Conservation (phyloP, 2,113 vertebrate species). For the Eretmochelys imbricata region DNA sequence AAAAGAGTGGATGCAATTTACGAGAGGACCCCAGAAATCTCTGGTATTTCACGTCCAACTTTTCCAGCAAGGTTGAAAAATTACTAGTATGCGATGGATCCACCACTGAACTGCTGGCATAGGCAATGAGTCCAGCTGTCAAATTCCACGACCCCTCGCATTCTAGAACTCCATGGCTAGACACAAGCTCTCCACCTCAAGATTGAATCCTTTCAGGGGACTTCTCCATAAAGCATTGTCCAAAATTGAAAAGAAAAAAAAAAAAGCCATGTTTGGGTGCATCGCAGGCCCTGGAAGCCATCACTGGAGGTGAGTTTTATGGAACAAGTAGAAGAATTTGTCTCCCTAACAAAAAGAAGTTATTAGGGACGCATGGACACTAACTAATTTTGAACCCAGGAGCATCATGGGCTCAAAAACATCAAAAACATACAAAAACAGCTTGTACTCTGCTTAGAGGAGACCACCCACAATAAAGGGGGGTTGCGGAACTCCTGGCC, state of each 20-base stretch:
- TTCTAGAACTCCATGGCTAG: background rate
- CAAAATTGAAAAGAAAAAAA: too few species aligned
- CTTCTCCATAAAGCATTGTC: background rate
- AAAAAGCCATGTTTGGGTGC: background rate
- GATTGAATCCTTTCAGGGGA: background rate
- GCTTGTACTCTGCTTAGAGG: background rate
- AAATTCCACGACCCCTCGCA: background rate
- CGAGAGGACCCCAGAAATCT: background rate
- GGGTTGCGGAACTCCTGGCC: background rate
- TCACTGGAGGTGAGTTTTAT: background rate
- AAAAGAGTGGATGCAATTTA: fast-evolving
- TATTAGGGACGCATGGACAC: background rate
- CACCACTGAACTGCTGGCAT: background rate
- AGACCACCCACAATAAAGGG: background rate
- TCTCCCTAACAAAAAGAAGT: background rate
- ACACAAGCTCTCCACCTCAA: fast-evolving
- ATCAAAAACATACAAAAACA: too few species aligned
- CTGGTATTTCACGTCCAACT: background rate
- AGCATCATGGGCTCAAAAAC: background rate
- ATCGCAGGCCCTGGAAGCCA: too few species aligned
- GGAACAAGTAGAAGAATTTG: background rate
- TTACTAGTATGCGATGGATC: fast-evolving
- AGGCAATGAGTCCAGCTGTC: too few species aligned
- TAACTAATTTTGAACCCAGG: too few species aligned
- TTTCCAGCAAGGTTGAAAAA: background rate